Evolutionary conservation across 1,140 invertebrate genomes (phyloP), one percentile per base, ranked within the genome.

Genomic region (Tetragnatha versicolor): DNA sequence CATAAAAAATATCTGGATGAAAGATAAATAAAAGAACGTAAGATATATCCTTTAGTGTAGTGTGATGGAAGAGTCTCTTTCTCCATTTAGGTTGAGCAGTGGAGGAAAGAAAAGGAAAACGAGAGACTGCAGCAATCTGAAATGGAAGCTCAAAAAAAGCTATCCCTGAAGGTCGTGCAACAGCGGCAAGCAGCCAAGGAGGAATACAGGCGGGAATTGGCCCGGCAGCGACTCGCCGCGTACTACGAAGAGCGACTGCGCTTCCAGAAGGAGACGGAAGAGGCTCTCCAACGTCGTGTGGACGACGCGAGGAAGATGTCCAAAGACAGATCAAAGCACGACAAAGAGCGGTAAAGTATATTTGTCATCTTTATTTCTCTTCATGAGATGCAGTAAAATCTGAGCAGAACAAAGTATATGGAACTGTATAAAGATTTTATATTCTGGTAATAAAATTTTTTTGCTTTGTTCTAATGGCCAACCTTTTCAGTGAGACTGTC

Each of bases 171-270:
- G 53, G 78, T 72, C 0, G 78, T 72, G 22, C 78, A 79, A 35
- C 78, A 79, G 47, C 31, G 78, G 5, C 66, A 79, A 33, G 78
- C 78, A 5, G 78, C 78, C 5, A 79, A 72, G 42, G 78, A 79
- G 33, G 78, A 79, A 47, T 72, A 72, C 35, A 37, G 78, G 29
- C 55, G 78, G n/a, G 68, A 65, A 33, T 37, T 79, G 58, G 78
- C 78, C 5, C 53, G 78, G 6, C 78, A 79, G 27, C 66, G 78
- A 39, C 68, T 79, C 14, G 58, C 63, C 6, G 66, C 66, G 3
- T 79, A 79, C n/a, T 79, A 79, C 25, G 78, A 79, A 53, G 78
- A 79, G 35, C 31, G 68, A 14, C 33, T 79, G n/a, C 68, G 78
- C 9, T 79, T 79, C 68, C 78, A 79, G 33, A 68, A 73, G 45